Percentiles rank a stretch among this genome's conserved stretches.
Evolutionary conservation across 2,113 vertebrate genomes (phyloP).

Genomic region (Protomyctophum bolini): DNA sequence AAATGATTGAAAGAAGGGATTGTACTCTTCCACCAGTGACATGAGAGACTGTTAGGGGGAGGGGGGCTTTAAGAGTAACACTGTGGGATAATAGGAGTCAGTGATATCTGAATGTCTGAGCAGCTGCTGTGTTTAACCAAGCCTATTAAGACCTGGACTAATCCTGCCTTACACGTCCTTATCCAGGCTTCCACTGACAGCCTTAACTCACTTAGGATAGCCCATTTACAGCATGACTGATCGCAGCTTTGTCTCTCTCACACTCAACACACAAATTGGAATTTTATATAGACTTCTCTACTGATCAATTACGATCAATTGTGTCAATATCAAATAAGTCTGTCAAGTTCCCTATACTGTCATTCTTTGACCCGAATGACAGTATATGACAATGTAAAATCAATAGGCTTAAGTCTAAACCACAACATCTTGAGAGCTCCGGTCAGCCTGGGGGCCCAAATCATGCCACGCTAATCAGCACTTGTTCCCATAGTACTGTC

Average conservation of each 20-base stretch:
- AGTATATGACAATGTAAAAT: no score
- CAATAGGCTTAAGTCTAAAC: no score
- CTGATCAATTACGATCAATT: no score
- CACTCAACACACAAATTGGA: background rate
- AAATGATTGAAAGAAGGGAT: background rate
- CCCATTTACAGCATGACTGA: slow-evolving; percentile 54
- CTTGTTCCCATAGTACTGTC: no score
- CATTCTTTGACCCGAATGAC: no score
- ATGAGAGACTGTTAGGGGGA: slow-evolving; percentile 26
- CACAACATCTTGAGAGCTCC: no score
- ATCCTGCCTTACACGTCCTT: slow-evolving; percentile 71
- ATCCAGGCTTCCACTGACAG: slow-evolving; percentile 63
- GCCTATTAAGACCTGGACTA: slow-evolving; percentile 74
- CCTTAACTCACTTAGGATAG: slow-evolving; percentile 59
- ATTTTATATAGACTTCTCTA: background rate
- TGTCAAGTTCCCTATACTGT: no score
- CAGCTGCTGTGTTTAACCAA: slow-evolving; percentile 73
- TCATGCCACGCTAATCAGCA: no score
- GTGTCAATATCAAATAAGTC: background rate
- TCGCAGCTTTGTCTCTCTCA: slow-evolving; percentile 25
- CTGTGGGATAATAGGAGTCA: slow-evolving; percentile 69
- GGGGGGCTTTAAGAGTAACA: slow-evolving; percentile 42
- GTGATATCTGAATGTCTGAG: slow-evolving; percentile 71
- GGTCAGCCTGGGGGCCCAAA: no score
- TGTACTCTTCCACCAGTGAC: slow-evolving; percentile 22